A percentile compares a stretch with the other conserved stretches of the same genome.
Evolutionary conservation across 2,113 vertebrate genomes (phyloP).

Genomic region (Ceyx melanurus): DNA sequence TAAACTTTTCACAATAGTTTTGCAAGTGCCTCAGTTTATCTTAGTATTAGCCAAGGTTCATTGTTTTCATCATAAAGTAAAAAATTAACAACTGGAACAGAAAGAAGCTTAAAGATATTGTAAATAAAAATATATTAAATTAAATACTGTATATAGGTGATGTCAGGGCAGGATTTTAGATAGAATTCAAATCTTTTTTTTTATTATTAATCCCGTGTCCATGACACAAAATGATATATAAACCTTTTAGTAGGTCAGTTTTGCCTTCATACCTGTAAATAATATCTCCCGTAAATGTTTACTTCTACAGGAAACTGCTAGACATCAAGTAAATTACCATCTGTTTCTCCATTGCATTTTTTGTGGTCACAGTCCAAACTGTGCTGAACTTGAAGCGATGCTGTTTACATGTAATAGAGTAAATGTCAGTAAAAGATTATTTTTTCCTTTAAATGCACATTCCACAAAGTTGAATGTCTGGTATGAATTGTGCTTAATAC

Average conservation of each 20-base stretch:
- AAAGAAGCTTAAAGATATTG: not conserved
- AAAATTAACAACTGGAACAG: not conserved
- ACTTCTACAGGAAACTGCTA: not conserved
- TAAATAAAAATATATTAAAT: not conserved
- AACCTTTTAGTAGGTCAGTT: not conserved
- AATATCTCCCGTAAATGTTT: not conserved
- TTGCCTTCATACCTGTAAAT: not conserved
- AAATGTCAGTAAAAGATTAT: not conserved
- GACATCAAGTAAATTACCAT: not conserved
- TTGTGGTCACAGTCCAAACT: not conserved
- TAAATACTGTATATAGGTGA: not conserved
- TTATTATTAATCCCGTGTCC: not conserved
- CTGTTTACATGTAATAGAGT: not conserved
- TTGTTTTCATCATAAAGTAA: not conserved
- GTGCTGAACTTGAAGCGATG: not conserved
- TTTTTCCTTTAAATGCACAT: not conserved
- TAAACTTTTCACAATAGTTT: not conserved
- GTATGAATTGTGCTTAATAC: not conserved
- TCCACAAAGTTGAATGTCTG: not conserved
- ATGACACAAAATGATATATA: not conserved
- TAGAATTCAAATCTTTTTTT: not conserved
- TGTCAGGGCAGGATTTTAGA: not conserved
- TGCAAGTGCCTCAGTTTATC: not conserved
- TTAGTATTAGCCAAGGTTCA: not conserved
- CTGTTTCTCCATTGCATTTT: not conserved